Conservation (phyloP, 1,140 invertebrate genomes). For the Oscheius sp. region DNA sequence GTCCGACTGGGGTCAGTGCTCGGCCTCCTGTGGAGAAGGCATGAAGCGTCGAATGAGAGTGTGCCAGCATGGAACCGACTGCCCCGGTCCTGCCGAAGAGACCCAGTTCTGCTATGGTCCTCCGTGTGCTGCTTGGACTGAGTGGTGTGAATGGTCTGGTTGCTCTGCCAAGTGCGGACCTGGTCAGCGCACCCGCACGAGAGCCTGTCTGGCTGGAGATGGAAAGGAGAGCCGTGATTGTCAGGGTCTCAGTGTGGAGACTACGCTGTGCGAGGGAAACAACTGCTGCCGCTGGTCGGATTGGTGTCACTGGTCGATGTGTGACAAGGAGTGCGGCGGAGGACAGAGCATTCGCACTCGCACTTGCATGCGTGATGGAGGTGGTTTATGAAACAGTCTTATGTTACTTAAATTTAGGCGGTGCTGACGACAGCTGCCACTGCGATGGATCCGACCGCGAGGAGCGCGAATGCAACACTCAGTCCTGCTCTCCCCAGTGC, state of each 20-base stretch:
- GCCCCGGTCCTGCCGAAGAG: slow-evolving; percentile 35
- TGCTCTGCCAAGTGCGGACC: slow-evolving; percentile 76
- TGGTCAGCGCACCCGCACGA: slow-evolving; percentile 71
- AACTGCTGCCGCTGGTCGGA: slow-evolving; percentile 40
- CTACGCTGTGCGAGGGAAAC: slow-evolving; percentile 32
- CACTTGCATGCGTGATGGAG: slow-evolving; percentile 17
- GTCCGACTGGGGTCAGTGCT: slow-evolving; percentile 36
- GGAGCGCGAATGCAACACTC: slow-evolving; percentile 71
- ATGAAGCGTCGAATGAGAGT: slow-evolving; percentile 32
- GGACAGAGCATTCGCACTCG: slow-evolving; percentile 32
- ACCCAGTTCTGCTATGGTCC: slow-evolving; percentile 42
- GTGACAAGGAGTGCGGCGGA: slow-evolving; percentile 38
- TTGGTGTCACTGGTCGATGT: slow-evolving; percentile 41
- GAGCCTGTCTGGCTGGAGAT: slow-evolving; percentile 64
- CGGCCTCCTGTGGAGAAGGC: slow-evolving; percentile 32
- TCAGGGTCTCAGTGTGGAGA: slow-evolving; percentile 19
- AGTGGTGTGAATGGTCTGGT: slow-evolving; percentile 68
- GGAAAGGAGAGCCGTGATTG: slow-evolving; percentile 35
- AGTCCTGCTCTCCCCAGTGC: slow-evolving; percentile 65
- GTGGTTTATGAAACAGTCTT: not conserved
- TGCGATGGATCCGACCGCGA: slow-evolving; percentile 69
- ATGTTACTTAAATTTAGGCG: not conserved
- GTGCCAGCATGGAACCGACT: slow-evolving; percentile 43
- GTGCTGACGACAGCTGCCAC: slow-evolving; percentile 51
- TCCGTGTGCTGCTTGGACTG: slow-evolving; percentile 34